Conservation (phyloP, 2,797 vertebrate species). For the Lagorchestes hirsutus region DNA sequence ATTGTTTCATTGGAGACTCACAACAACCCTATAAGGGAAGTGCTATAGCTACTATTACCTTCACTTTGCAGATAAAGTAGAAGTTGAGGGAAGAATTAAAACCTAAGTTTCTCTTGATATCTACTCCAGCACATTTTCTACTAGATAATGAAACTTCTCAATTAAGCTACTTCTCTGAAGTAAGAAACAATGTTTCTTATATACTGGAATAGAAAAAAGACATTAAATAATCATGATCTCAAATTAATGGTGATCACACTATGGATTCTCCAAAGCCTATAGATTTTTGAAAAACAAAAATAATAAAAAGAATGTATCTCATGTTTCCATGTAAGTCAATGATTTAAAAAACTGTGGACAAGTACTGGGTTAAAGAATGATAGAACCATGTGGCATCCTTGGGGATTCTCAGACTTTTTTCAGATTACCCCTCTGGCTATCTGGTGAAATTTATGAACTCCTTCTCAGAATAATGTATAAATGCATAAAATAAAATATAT, state of each 20-base stretch:
- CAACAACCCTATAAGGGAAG: neutral
- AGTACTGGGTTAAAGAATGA: neutral
- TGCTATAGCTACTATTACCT: neutral
- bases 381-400: neutral
- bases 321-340: neutral
- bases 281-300: neutral
- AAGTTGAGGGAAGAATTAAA: neutral
- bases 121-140: neutral
- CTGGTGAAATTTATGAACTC: neutral
- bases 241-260: neutral
- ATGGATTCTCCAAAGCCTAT: neutral
- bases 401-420: neutral
- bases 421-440: neutral
- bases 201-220: neutral
- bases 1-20: neutral
- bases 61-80: neutral
- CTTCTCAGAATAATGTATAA: neutral
- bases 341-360: neutral
- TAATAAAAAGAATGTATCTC: neutral
- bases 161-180: neutral
- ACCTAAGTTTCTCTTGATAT: neutral
- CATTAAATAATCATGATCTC: neutral
- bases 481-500: neutral
- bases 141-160: neutral
- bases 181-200: neutral